Evolutionary conservation across 2,888 invertebrate genomes (phyloP), one percentile per base, ranked within the genome.

Genomic region (Apodemia mormo): DNA sequence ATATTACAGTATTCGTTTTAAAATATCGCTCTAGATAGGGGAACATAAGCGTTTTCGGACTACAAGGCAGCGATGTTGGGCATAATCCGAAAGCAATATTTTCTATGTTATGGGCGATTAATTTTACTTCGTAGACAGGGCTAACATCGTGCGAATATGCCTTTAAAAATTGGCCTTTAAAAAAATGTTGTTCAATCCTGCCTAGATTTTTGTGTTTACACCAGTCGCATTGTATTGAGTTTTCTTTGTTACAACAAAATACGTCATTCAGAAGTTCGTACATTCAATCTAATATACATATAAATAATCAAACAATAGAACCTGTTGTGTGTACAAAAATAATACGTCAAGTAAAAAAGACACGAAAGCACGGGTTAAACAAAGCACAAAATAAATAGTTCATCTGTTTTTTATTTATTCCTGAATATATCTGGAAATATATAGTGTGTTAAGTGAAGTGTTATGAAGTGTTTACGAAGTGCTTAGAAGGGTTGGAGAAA

Each of bases 41-140:
- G 61, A 61, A 61, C 61, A 61, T 61, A 61, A 61, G 61, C 61
- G 61, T 70, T 67, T 67, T 70, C 70, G 68, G 70, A 72, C 73
- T 73, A 71, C 70, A 73, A 73, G 71, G 69, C 74, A 75, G 73
- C 68, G 72, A 76, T 70, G 73, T 61, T 74, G 72, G 74, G 74
- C 72, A 75, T 72, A 72, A 71, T 74, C 75, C 71, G 75, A 73
- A 75, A 71, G 76, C 77, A 73, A 78, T 80, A 79, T 79, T 79
- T 80, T 73, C 74, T 70, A 69, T 73, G 76, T 79, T 80, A 80
- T 79, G 72, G 79, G 74, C 80, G 72, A 80, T 79, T 79, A 77
- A 78, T 79, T 78, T 75, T 77, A 76, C 76, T 75, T 69, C 79
- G 75, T 71, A 73, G 79, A 78, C 77, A 77, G 77, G 58, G 71